Evolutionary conservation across 2,888 invertebrate species (phyloP).

Genomic region (Hedya salicella): DNA sequence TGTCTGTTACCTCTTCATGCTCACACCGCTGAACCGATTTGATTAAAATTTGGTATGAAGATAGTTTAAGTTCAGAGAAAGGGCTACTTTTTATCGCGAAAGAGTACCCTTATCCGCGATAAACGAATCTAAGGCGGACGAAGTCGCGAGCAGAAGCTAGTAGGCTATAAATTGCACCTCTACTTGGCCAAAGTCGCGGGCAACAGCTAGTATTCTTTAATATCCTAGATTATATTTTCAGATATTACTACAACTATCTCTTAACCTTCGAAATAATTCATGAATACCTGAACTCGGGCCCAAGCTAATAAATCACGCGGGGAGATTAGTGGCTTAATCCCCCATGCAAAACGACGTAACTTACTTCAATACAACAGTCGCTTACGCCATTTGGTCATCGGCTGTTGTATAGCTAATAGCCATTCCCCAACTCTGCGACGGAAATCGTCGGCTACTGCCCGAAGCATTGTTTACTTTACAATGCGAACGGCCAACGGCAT

Average conservation of each 20-base stretch:
- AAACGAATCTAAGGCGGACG: too few species aligned
- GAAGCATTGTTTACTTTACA: slow-evolving; percentile 26
- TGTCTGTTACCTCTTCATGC: too few species aligned
- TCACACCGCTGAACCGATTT: too few species aligned
- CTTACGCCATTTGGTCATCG: not conserved
- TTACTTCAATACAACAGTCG: not conserved
- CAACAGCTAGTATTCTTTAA: too few species aligned
- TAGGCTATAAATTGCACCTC: too few species aligned
- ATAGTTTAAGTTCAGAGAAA: too few species aligned
- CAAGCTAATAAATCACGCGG: slow-evolving; percentile 25
- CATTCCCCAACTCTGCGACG: slow-evolving; percentile 21
- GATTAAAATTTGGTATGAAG: too few species aligned
- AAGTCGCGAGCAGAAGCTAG: too few species aligned
- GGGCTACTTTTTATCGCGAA: too few species aligned
- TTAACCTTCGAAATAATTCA: slow-evolving; percentile 21
- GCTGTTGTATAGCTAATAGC: not conserved
- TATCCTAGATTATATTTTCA: not conserved
- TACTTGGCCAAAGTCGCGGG: too few species aligned
- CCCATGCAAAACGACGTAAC: not conserved
- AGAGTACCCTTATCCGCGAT: too few species aligned
- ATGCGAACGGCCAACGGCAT: not conserved
- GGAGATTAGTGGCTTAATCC: slow-evolving; percentile 18
- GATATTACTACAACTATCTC: slow-evolving; percentile 5
- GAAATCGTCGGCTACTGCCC: slow-evolving; percentile 22
- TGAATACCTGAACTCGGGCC: slow-evolving; percentile 27